Percentiles rank a stretch among this genome's conserved stretches.
Evolutionary conservation across 2,888 invertebrate genomes (phyloP).

Genomic region (Phaedon cochleariae): DNA sequence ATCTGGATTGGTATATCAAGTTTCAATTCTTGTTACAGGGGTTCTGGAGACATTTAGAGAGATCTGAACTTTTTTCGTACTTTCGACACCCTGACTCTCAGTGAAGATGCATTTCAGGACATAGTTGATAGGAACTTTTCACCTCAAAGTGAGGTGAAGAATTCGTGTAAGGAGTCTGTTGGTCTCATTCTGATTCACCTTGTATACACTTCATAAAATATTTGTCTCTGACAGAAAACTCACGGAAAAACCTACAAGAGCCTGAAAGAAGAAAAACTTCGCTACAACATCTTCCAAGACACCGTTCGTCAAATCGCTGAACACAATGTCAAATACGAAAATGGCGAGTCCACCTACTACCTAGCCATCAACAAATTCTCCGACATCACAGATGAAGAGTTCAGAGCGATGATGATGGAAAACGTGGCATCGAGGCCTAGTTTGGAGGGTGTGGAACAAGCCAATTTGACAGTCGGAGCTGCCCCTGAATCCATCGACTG

Average conservation of each 20-base stretch:
- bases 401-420: background rate
- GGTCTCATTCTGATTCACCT: too few species aligned
- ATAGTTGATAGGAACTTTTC: too few species aligned
- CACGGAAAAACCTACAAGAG: conserved; percentile 28
- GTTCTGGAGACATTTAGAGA: too few species aligned
- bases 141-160: too few species aligned
- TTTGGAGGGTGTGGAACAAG: background rate
- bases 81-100: too few species aligned
- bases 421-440: background rate
- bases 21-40: too few species aligned
- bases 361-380: conserved; percentile 28
- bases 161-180: too few species aligned
- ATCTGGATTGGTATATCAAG: too few species aligned
- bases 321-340: conserved; percentile 31
- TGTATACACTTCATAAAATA: too few species aligned
- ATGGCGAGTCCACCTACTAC: conserved; percentile 25
- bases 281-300: conserved; percentile 27
- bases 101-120: too few species aligned
- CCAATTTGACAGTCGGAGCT: background rate
- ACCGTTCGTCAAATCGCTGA: conserved; percentile 22
- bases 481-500: conserved; percentile 26
- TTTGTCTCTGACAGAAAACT: conserved; percentile 2
- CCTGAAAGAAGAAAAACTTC: conserved; percentile 16
- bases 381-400: conserved; percentile 30
- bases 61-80: too few species aligned